phyloP scores from a whole-genome alignment of 2,888 invertebrate genomes.

The Ectemnius cavifrons region DNA sequence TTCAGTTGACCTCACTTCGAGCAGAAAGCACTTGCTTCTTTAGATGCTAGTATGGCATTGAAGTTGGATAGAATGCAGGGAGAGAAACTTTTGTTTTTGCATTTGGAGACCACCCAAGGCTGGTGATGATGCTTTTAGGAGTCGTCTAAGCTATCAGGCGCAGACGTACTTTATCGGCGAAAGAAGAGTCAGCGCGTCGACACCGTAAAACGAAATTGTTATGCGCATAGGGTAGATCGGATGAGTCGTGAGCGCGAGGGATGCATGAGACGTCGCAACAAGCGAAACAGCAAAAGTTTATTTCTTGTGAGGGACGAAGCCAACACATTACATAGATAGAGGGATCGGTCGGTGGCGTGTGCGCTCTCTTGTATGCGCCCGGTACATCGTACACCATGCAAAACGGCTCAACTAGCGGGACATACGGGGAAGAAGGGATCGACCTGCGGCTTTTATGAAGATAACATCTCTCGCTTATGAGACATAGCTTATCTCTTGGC shows the following conservation, averaged over 20 bases:
- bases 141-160: slow-evolving; percentile 10
- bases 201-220: slow-evolving; percentile 29
- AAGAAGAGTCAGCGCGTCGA: slow-evolving; percentile 15
- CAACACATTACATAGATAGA: neutral
- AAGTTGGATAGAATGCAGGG: slow-evolving; percentile 5
- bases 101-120: slow-evolving; percentile 37
- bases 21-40: too few relatives aligned
- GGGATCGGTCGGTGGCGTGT: neutral
- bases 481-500: slow-evolving; percentile 65
- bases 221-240: slow-evolving; percentile 13
- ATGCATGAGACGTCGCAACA: slow-evolving; percentile 29
- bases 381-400: slow-evolving; percentile 23
- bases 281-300: slow-evolving; percentile 47
- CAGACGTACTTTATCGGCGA: neutral
- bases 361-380: slow-evolving; percentile 14
- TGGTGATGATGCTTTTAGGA: slow-evolving; percentile 22
- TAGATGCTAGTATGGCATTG: too few relatives aligned
- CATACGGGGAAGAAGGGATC: slow-evolving; percentile 52
- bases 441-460: slow-evolving; percentile 56
- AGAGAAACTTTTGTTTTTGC: slow-evolving; percentile 21
- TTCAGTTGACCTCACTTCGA: too few relatives aligned
- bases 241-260: slow-evolving; percentile 17
- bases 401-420: slow-evolving; percentile 34
- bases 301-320: slow-evolving; percentile 25
- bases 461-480: slow-evolving; percentile 69